Evolutionary conservation across 2,113 vertebrate species (phyloP).

Genomic region (Sinocyclocheilus anophthalmus): DNA sequence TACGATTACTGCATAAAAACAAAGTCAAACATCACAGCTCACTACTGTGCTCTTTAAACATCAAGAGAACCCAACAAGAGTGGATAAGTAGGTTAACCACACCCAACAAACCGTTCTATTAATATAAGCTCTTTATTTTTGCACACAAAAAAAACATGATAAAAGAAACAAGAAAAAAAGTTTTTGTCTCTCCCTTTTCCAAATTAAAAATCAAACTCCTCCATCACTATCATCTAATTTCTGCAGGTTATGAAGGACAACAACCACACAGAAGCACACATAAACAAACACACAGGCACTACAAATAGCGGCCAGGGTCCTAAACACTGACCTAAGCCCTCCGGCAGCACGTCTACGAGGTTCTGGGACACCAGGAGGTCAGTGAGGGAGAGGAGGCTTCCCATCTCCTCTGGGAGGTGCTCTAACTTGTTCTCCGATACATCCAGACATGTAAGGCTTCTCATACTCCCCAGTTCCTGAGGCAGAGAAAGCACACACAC

Average conservation of each 20-base stretch:
- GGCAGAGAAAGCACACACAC: slow-evolving; percentile 42
- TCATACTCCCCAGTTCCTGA: slow-evolving; percentile 92
- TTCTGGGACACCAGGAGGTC: slow-evolving; percentile 97
- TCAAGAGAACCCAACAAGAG: neutral
- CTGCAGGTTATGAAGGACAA: neutral
- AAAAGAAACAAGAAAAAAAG: no score
- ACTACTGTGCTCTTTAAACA: neutral
- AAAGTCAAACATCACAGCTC: neutral
- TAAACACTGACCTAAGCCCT: slow-evolving; percentile 86
- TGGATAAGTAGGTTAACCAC: neutral
- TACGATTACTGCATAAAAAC: slow-evolving; percentile 2
- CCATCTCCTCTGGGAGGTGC: slow-evolving; percentile 91
- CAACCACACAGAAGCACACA: no score
- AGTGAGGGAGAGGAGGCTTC: slow-evolving; percentile 83
- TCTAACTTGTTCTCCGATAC: slow-evolving; percentile 97
- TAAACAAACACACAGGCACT: neutral
- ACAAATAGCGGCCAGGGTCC: neutral
- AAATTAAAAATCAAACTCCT: neutral
- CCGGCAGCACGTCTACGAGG: slow-evolving; percentile 87
- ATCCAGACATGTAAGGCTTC: slow-evolving; percentile 93
- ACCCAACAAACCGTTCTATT: neutral
- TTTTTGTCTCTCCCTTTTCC: neutral
- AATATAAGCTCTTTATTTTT: neutral
- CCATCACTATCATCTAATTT: neutral
- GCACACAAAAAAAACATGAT: no score